Percentiles rank a stretch among this genome's conserved stretches.
These are phyloP conservation scores for Haliclona indistincta DNA, from an alignment of 37 sponge, comb jelly and placozoan genomes.

Conservation along the genomic window DNA sequence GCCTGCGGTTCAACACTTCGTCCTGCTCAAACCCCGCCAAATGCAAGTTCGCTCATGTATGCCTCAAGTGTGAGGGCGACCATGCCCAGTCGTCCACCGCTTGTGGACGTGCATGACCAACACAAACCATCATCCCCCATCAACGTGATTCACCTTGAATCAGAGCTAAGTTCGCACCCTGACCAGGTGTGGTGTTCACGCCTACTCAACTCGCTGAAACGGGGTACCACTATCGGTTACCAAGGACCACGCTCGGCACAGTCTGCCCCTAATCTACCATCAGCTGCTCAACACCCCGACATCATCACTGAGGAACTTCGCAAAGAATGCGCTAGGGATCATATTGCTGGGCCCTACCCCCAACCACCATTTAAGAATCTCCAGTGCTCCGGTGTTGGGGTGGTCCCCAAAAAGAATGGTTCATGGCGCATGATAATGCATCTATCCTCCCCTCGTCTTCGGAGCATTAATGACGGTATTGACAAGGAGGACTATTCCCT, in stretches of 20 bases:
- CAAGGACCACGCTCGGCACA: neutral
- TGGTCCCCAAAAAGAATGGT: constrained; percentile 6
- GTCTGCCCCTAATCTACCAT: constrained; percentile 5
- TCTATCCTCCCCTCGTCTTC: constrained; percentile 14
- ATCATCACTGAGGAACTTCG: constrained; percentile 3
- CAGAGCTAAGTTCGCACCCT: neutral
- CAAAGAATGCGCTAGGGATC: neutral
- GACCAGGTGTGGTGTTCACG: neutral
- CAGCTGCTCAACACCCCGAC: constrained; percentile 22
- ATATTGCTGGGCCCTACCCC: neutral
- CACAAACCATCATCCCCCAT: neutral
- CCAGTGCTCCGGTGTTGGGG: neutral
- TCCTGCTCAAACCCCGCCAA: no score
- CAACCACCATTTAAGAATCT: neutral
- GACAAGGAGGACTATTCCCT: constrained; percentile 5
- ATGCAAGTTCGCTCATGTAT: no score
- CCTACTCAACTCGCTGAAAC: neutral
- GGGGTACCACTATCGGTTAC: neutral
- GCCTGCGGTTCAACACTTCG: no score
- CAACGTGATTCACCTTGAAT: neutral
- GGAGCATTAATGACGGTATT: constrained; percentile 33
- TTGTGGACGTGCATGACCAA: neutral
- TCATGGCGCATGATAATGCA: constrained; percentile 23
- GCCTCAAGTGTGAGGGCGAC: neutral
- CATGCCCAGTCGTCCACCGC: neutral